Base-by-base conservation (phyloP, 2,888 invertebrate genomes). In the Melikaiella ostensackeni region DNA sequence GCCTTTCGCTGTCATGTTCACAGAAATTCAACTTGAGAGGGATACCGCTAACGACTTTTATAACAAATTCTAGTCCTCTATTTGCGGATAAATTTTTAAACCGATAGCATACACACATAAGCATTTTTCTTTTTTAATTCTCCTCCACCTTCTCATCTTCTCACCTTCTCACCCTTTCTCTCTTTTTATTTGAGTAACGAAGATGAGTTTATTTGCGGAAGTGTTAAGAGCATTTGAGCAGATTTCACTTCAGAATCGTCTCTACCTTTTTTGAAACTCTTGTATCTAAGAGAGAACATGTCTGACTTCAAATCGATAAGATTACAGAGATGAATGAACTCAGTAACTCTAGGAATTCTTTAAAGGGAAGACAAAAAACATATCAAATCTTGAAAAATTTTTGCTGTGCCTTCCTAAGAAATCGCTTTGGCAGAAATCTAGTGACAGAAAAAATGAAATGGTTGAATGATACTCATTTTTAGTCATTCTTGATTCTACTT, bases 1-100 rank as follows among this genome's bases (percentile, higher is more conserved):
- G 7, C 30, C 33, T 46, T 70, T 70, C 33, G n/a, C 70, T 70
- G 33, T 70, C 50, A 33, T 33, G 70, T 70, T 70, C 33, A 70
- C 50, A 50, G 30, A 33, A 70, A 50, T 33, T 70, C 33, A 19
- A 9, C 59, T 16, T 27, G 6, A 59, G 59, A 5, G 57, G 11
- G 5, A 59, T 6, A 6, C 4, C 16, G 24, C 33, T 70, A 70
- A 70, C 50, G 70, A 70, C 50, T 70, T 70, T 70, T 55, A 50
- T 70, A 50, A 30, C 33, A n/a, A 55, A n/a, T n/a, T 9, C 30
- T 50, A 70, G 50, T 30, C 30, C 30, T 21, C 30, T 55, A 30
- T 50, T 66, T 16, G 21, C 8, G 21, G 24, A 64, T 38, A 21
- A 42, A 19, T 66, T 66, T 27, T 24, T 1, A 38, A 33, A 1